Percentiles rank a stretch among this genome's conserved stretches.
Conservation (phyloP, 2,888 invertebrate genomes). For the Megamerina dolium region DNA sequence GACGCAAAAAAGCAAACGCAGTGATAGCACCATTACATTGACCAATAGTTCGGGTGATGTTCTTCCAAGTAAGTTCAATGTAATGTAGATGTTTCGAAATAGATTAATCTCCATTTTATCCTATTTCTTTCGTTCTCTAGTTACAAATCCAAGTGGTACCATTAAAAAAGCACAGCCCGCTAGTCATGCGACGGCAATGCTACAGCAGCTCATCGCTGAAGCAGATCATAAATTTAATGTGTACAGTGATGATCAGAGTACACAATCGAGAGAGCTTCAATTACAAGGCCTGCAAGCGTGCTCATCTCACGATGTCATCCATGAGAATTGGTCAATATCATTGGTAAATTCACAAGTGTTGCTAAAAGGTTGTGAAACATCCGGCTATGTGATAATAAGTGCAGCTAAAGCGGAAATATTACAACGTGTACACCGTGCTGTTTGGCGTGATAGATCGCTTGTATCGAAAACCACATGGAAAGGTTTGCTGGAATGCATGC, state of each 20-base stretch:
- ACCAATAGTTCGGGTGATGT: slow-evolving; percentile 40
- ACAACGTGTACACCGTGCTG: slow-evolving; percentile 81
- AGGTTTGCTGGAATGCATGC: slow-evolving; percentile 93
- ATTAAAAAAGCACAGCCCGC: slow-evolving; percentile 53
- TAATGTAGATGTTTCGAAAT: neutral
- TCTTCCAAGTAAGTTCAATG: slow-evolving; percentile 36
- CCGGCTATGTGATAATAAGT: slow-evolving; percentile 94
- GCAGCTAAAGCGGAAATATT: slow-evolving; percentile 93
- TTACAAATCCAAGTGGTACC: slow-evolving; percentile 26
- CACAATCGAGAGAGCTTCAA: slow-evolving; percentile 67
- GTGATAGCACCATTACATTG: slow-evolving; percentile 41
- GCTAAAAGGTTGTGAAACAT: slow-evolving; percentile 92
- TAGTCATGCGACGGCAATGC: slow-evolving; percentile 72
- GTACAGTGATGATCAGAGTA: slow-evolving; percentile 89
- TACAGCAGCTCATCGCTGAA: slow-evolving; percentile 88
- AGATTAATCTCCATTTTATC: neutral
- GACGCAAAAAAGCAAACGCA: slow-evolving; percentile 51
- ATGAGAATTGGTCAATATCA: slow-evolving; percentile 91
- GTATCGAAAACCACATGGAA: slow-evolving; percentile 96
- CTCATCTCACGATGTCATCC: slow-evolving; percentile 82
- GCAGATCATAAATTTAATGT: slow-evolving; percentile 90
- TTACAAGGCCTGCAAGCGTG: slow-evolving; percentile 82
- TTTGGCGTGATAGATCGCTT: slow-evolving; percentile 78
- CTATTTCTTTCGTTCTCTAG: slow-evolving; percentile 9
- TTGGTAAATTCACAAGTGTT: slow-evolving; percentile 58